Conservation (phyloP, 2,113 vertebrate species). For the Polypterus bichir region DNA sequence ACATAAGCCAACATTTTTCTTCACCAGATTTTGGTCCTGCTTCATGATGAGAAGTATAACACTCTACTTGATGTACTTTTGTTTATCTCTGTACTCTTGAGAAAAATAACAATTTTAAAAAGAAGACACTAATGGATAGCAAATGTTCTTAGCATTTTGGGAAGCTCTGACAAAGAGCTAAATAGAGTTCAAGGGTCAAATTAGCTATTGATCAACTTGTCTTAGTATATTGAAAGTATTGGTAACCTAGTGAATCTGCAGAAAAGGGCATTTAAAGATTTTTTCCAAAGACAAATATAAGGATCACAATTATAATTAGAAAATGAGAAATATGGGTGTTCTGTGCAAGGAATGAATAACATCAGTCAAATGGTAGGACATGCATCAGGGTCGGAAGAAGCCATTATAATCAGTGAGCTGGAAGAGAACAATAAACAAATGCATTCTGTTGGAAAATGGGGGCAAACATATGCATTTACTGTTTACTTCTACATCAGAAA, state of each 20-base stretch:
- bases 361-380: neutral
- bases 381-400: neutral
- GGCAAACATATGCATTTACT: neutral
- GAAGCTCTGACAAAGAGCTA: neutral
- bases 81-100: too few relatives aligned
- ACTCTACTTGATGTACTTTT: too few relatives aligned
- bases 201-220: neutral
- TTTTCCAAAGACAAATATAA: neutral
- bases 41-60: too few relatives aligned
- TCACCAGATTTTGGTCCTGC: too few relatives aligned
- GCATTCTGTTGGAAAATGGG: neutral
- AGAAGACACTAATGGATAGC: neutral
- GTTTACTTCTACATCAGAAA: too few relatives aligned
- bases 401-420: neutral
- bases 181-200: slow-evolving; percentile 2
- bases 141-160: neutral
- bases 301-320: neutral
- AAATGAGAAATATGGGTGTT: neutral
- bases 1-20: too few relatives aligned
- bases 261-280: too few relatives aligned
- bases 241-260: neutral
- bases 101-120: neutral
- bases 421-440: neutral
- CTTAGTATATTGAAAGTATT: neutral
- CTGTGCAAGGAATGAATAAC: neutral